A percentile compares a stretch with the other conserved stretches of the same genome.
Conservation (phyloP, 2,113 vertebrate species). For the Sphyrna mokarran region DNA sequence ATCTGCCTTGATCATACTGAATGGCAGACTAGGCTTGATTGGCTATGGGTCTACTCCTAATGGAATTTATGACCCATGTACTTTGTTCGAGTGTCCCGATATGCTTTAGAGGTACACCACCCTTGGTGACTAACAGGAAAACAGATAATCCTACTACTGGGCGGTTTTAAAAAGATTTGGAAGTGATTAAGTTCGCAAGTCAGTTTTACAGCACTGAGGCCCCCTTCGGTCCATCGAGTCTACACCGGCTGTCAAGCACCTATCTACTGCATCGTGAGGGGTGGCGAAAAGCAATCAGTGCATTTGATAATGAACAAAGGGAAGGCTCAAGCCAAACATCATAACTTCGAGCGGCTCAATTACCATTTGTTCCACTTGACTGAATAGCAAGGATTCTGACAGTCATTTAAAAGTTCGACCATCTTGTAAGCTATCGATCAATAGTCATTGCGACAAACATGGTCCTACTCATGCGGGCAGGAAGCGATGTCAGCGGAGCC, state of each 20-base stretch:
- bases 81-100: not conserved
- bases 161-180: not conserved
- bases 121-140: not conserved
- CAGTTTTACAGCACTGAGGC: not conserved
- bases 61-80: not conserved
- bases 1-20: no score
- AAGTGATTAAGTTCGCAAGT: not conserved
- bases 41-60: no score
- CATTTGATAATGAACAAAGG: not conserved
- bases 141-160: not conserved
- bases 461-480: not conserved
- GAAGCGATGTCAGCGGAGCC: not conserved
- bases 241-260: no score
- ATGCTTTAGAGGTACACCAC: no score
- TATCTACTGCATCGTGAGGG: no score
- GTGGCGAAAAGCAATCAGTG: no score
- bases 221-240: no score
- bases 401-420: not conserved
- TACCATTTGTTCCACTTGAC: not conserved
- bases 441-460: not conserved
- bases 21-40: no score
- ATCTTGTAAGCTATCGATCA: not conserved
- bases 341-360: not conserved
- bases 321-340: not conserved
- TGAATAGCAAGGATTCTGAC: not conserved